Evolutionary conservation across 2,797 vertebrate genomes (phyloP), one percentile per base, ranked within the genome.

Genomic region (Sebastes matsubarae): DNA sequence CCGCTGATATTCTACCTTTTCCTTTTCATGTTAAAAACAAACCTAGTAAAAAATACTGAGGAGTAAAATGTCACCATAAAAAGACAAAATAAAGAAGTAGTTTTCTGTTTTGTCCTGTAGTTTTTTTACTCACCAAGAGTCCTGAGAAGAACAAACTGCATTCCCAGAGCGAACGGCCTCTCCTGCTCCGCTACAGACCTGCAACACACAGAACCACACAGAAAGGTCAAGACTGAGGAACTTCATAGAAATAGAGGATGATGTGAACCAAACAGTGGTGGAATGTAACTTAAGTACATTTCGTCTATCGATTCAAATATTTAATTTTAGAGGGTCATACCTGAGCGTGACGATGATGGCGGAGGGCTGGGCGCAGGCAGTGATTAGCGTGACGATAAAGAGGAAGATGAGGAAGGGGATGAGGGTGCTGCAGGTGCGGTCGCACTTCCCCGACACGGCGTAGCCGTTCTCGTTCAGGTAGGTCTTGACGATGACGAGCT

Each of bases 321-420:
- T 16, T 42, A 6, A 42, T 29, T 22, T 32, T 7, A 10, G 30
- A 1, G 0, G 14, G n/a, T 4, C 24, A 0, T 89, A 98, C 98
- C 98, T 99, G 94, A 99, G 98, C 8, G 98, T 99, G 83, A 99
- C 98, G 52, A 99, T 99, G 95, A 99, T 99, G 86, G 97, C 98
- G 3, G 98, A 99, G 0, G 98, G 98, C 80, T 99, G 98, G 18
- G 97, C 98, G 2, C 98, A 99, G 0, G 98, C 98, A 3, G 98
- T 99, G 91, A 99, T 99, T 71, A 99, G 97, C 4, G 97, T 99
- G 76, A 99, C 98, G 30, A 99, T 99, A 93, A 99, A 99, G 60
- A 99, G 97, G 25, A 99, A 99, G 87, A 98, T 93, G 84, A 99
- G 96, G 95, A 99, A 99, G 0, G 98, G 98, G 90, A 99, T 97